phyloP scores from a whole-genome alignment of 2,113 vertebrate species.

The Leucoraja erinaceus region DNA sequence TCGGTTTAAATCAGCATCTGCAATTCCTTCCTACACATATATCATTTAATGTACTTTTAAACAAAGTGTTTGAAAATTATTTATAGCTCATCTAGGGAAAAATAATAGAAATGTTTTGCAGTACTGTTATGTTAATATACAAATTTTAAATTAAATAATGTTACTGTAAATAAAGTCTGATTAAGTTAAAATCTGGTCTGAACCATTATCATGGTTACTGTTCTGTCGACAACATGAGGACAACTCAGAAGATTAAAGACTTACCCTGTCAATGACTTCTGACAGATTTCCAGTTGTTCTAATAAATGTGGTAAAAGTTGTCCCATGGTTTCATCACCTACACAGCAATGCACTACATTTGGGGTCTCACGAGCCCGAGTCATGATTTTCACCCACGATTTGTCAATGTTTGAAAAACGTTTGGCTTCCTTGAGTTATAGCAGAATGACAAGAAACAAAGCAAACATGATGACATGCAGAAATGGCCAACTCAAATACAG shows the following conservation, averaged over 20 bases:
- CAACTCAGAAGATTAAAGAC: conserved; percentile 36
- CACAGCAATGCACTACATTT: conserved; percentile 85
- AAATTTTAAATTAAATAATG: conserved; percentile 4
- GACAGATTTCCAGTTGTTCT: conserved; percentile 91
- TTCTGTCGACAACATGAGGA: not conserved
- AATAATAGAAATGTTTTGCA: not conserved
- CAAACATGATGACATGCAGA: too few species aligned
- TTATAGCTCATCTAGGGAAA: not conserved
- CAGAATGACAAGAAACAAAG: not conserved
- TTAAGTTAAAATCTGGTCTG: not conserved
- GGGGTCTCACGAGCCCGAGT: conserved; percentile 81
- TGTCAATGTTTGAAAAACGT: conserved; percentile 91
- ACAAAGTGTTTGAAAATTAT: not conserved
- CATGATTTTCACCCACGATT: conserved; percentile 97
- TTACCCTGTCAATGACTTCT: conserved; percentile 95
- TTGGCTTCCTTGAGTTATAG: conserved; percentile 77
- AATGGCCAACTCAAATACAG: too few species aligned
- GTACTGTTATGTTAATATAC: not conserved
- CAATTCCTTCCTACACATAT: not conserved
- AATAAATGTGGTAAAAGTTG: conserved; percentile 84
- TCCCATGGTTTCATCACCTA: conserved; percentile 87
- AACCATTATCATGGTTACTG: not conserved
- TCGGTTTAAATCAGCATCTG: too few species aligned
- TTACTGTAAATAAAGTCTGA: not conserved
- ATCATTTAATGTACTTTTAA: not conserved